Evolutionary conservation across 2,888 invertebrate genomes (phyloP).

Genomic region (Bruchidius siliquastri): DNA sequence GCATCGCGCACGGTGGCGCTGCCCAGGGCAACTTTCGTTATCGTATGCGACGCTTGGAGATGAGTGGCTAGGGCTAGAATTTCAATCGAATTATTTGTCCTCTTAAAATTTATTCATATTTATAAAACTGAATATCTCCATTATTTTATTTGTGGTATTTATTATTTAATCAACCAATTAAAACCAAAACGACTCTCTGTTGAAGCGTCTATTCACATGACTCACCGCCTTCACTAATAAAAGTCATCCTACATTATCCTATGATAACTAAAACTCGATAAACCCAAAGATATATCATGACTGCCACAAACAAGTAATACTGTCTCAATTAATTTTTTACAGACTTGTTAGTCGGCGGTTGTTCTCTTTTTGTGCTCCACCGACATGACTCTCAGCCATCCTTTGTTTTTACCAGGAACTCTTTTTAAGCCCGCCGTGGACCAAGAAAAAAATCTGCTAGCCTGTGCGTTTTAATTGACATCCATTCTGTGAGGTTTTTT

Average conservation of each 20-base stretch:
- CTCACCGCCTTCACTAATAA: slow-evolving; percentile 20
- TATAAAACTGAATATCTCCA: too few species aligned
- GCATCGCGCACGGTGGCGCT: too few species aligned
- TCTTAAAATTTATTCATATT: too few species aligned
- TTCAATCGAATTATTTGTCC: too few species aligned
- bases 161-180: too few species aligned
- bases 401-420: slow-evolving; percentile 16
- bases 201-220: not conserved
- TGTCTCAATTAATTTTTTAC: slow-evolving; percentile 37
- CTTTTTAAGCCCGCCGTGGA: slow-evolving; percentile 6
- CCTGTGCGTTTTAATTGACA: slow-evolving; percentile 14
- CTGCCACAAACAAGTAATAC: slow-evolving; percentile 26
- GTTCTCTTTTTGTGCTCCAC: slow-evolving; percentile 11
- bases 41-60: too few species aligned
- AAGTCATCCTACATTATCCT: not conserved
- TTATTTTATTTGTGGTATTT: too few species aligned
- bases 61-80: too few species aligned
- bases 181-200: too few species aligned
- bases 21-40: too few species aligned
- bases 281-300: not conserved
- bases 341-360: slow-evolving; percentile 22
- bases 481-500: slow-evolving; percentile 10
- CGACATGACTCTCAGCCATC: slow-evolving; percentile 12
- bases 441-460: slow-evolving; percentile 10
- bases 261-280: not conserved